Evolutionary conservation across 2,888 invertebrate genomes (phyloP).

Genomic region (Oscheius sp.): DNA sequence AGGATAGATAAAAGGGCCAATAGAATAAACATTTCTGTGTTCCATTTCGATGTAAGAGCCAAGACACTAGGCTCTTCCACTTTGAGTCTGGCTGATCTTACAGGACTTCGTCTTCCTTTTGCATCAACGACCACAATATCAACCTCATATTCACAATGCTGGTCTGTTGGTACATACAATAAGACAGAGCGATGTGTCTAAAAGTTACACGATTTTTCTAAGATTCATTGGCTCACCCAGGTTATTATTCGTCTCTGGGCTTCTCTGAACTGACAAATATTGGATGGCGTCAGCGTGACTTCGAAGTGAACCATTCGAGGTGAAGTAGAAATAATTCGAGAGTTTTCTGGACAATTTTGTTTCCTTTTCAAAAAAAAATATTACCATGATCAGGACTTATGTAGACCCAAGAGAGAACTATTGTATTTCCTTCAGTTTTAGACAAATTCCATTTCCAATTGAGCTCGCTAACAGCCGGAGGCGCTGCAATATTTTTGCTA

Average conservation of each 20-base stretch:
- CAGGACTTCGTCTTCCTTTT: constrained; percentile 40
- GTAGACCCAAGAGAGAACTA: constrained; percentile 42
- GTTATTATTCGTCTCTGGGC: constrained; percentile 42
- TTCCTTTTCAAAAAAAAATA: neutral
- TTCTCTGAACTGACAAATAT: constrained; percentile 39
- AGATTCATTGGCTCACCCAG: constrained; percentile 25
- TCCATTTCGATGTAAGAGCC: constrained; percentile 25
- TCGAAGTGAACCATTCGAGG: constrained; percentile 47
- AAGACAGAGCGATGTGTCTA: constrained; percentile 45
- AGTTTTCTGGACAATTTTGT: neutral
- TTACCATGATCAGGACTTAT: constrained; percentile 24
- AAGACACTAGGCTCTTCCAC: constrained; percentile 27
- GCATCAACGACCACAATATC: constrained; percentile 46
- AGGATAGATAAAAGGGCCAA: constrained; percentile 9
- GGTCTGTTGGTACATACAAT: constrained; percentile 44
- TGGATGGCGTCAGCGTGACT: constrained; percentile 33
- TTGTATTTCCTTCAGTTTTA: constrained; percentile 31
- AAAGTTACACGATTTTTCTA: neutral
- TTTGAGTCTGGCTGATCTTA: constrained; percentile 25
- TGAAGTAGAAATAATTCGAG: neutral
- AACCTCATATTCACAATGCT: constrained; percentile 46
- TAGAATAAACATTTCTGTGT: constrained; percentile 29
- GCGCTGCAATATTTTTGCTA: constrained; percentile 36
- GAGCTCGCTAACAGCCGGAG: constrained; percentile 36
- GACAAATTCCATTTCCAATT: constrained; percentile 42